phyloP scores from a whole-genome alignment of 2,113 vertebrate genomes.

The Polyodon spathula region DNA sequence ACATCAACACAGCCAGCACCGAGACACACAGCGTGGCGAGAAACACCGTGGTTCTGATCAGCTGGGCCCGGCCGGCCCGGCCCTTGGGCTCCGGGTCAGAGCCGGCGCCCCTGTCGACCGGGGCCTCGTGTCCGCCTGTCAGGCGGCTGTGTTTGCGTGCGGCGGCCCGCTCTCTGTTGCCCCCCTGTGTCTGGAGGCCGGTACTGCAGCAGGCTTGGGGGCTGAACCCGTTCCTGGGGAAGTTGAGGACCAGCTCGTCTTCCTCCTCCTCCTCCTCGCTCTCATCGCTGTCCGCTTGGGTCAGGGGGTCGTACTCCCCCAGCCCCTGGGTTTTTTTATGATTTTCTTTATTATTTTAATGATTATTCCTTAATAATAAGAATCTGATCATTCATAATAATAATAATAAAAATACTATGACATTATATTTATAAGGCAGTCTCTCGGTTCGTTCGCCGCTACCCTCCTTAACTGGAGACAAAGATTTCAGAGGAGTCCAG shows the following conservation, averaged over 20 bases:
- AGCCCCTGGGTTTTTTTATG: slow-evolving; percentile 89
- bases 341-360: too few relatives aligned
- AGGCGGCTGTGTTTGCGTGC: slow-evolving; percentile 28
- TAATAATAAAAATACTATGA: too few relatives aligned
- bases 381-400: not conserved
- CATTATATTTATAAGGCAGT: too few relatives aligned
- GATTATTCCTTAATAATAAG: too few relatives aligned
- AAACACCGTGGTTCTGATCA: slow-evolving; percentile 69
- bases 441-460: too few relatives aligned
- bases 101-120: slow-evolving; percentile 23
- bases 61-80: slow-evolving; percentile 44
- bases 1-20: slow-evolving; percentile 74
- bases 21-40: slow-evolving; percentile 74
- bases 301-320: slow-evolving; percentile 91
- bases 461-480: too few relatives aligned
- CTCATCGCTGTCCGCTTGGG: slow-evolving; percentile 91
- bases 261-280: slow-evolving; percentile 90
- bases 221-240: slow-evolving; percentile 72
- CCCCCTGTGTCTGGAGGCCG: slow-evolving; percentile 31
- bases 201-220: slow-evolving; percentile 1
- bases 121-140: slow-evolving; percentile 42
- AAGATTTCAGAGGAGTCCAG: too few relatives aligned
- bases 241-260: slow-evolving; percentile 87
- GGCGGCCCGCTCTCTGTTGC: slow-evolving; percentile 26
- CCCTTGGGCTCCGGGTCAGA: slow-evolving; percentile 63